Percentiles rank a stretch among this genome's conserved stretches.
These are phyloP conservation scores for Lasioglossum malachurum DNA, from an alignment of 2,888 invertebrate species.

Conservation along the genomic window DNA sequence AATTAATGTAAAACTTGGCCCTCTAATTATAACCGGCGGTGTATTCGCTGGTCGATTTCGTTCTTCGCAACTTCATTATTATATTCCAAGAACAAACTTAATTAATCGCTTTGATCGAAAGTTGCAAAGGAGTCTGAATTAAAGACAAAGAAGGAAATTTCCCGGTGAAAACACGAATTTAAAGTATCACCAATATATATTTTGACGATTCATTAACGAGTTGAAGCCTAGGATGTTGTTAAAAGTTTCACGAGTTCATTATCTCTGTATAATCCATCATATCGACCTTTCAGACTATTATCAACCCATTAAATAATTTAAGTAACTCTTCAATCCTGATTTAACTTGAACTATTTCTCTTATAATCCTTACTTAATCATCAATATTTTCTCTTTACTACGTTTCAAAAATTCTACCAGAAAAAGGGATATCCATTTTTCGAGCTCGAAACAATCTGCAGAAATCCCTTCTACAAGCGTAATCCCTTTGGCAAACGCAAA, in stretches of 20 bases:
- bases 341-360: not conserved
- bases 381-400: not conserved
- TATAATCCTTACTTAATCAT: not conserved
- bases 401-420: not conserved
- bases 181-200: not conserved
- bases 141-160: not conserved
- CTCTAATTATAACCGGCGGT: not conserved
- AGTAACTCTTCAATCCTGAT: not conserved
- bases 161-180: not conserved
- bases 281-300: not conserved
- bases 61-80: slow-evolving; percentile 1
- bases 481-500: not conserved
- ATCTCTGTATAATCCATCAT: not conserved
- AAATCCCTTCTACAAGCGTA: not conserved
- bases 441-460: not conserved
- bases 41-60: not conserved
- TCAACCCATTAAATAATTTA: not conserved
- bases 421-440: not conserved
- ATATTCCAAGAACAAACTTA: not conserved
- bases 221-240: not conserved
- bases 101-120: not conserved
- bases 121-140: not conserved
- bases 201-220: not conserved
- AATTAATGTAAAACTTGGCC: not conserved
- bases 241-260: not conserved